phyloP scores from a whole-genome alignment of 2,888 invertebrate species.

The Orchesella flavescens region DNA sequence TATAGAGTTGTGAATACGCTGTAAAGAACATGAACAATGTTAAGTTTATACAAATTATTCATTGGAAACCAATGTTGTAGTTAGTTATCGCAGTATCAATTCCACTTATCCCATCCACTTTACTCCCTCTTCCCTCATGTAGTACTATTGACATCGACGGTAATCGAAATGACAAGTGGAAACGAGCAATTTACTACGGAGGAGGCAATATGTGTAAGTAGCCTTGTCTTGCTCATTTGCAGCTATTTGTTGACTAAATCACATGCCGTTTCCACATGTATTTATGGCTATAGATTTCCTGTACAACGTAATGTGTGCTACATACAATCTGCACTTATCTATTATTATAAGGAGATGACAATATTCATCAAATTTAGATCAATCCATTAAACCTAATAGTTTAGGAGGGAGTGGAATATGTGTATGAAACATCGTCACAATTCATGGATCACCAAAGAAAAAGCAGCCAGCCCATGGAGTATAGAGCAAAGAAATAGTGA shows the following conservation, averaged over 20 bases:
- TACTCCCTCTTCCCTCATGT: background rate
- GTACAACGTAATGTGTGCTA: background rate
- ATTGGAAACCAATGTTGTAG: no score
- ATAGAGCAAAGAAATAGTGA: background rate
- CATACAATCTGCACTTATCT: background rate
- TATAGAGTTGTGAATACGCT: no score
- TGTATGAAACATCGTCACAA: conserved; percentile 43
- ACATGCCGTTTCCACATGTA: background rate
- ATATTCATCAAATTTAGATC: conserved; percentile 53
- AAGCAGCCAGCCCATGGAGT: no score
- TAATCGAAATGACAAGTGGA: conserved; percentile 56
- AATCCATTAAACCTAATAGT: conserved; percentile 39
- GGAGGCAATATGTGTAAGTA: conserved; percentile 8
- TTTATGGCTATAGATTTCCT: background rate
- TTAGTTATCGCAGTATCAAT: no score
- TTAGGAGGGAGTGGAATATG: conserved; percentile 5
- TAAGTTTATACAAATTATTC: no score
- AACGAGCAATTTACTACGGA: conserved; percentile 32
- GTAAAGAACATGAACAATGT: no score
- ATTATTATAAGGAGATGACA: conserved; percentile 10
- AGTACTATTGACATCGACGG: conserved; percentile 20
- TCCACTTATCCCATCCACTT: background rate
- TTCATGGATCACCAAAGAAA: conserved; percentile 28
- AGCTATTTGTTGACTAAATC: background rate
- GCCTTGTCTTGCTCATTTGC: conserved; percentile 34